Conservation (phyloP, 2,888 invertebrate species). For the Noctua fimbriata region DNA sequence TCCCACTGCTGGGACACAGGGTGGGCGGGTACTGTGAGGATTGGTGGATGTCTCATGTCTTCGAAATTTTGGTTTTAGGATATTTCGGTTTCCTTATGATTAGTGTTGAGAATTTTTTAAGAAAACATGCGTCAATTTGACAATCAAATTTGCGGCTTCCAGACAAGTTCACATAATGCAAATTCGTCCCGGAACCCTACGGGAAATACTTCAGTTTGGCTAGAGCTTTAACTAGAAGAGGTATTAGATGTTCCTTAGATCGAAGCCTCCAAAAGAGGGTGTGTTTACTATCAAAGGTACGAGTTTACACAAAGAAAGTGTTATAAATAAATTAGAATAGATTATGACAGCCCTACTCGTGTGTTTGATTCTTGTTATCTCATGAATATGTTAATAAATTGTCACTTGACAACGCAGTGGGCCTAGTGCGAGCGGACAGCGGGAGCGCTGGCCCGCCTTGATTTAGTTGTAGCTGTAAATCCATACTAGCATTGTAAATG, state of each 20-base stretch:
- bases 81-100: no score
- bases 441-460: not conserved
- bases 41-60: not conserved
- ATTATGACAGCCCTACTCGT: slow-evolving; percentile 26
- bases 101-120: no score
- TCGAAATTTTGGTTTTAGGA: not conserved
- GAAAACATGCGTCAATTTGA: no score
- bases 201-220: not conserved
- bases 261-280: not conserved
- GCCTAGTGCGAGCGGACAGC: slow-evolving; percentile 21
- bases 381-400: slow-evolving; percentile 64
- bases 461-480: not conserved
- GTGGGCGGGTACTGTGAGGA: not conserved
- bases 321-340: slow-evolving; percentile 60
- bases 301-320: slow-evolving; percentile 37
- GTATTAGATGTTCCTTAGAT: not conserved
- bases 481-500: no score
- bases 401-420: slow-evolving; percentile 19
- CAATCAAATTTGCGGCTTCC: no score
- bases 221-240: not conserved
- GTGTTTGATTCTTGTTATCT: slow-evolving; percentile 23
- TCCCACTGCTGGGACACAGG: not conserved
- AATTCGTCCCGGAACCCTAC: not conserved
- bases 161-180: no score
- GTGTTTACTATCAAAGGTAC: slow-evolving; percentile 29